Conservation (phyloP, 53 echinoderm and acorn worm genomes). For the Crossaster papposus region DNA sequence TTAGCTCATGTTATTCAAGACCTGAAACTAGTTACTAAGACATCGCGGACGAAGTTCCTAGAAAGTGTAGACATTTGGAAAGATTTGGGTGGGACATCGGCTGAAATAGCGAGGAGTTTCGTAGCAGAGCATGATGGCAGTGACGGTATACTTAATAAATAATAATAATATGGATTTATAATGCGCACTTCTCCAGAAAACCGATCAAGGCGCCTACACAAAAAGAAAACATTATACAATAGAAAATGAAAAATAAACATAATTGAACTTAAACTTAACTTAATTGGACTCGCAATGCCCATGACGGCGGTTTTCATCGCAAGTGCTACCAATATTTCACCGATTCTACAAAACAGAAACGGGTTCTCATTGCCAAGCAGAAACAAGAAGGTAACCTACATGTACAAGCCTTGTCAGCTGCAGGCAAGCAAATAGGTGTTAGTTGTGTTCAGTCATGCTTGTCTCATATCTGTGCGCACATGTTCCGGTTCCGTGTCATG, state of each 20-base stretch:
- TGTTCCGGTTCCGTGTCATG: too few relatives aligned
- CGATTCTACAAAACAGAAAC: constrained; percentile 21
- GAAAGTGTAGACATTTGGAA: constrained; percentile 21
- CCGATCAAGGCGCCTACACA: too few relatives aligned
- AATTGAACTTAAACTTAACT: too few relatives aligned
- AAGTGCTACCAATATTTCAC: constrained; percentile 43
- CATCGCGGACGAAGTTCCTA: constrained; percentile 15
- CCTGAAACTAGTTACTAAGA: constrained; percentile 10
- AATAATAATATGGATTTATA: too few relatives aligned
- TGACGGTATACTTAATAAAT: too few relatives aligned
- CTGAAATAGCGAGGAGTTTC: constrained; percentile 23
- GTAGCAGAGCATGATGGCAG: constrained; percentile 9
- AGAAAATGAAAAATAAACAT: too few relatives aligned
- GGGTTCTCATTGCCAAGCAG: constrained; percentile 7
- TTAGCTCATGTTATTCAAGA: background rate
- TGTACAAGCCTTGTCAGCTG: constrained; percentile 8
- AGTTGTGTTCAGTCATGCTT: background rate
- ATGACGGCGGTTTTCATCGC: constrained; percentile 36
- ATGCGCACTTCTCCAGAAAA: too few relatives aligned
- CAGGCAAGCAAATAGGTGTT: background rate
- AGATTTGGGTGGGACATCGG: constrained; percentile 19
- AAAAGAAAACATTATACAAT: too few relatives aligned
- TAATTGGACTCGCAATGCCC: background rate
- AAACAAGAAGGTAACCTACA: constrained; percentile 3
- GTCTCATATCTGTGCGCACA: background rate